A percentile compares a stretch with the other conserved stretches of the same genome.
phyloP scores from a whole-genome alignment of 2,888 invertebrate genomes.

The Operophtera brumata region DNA sequence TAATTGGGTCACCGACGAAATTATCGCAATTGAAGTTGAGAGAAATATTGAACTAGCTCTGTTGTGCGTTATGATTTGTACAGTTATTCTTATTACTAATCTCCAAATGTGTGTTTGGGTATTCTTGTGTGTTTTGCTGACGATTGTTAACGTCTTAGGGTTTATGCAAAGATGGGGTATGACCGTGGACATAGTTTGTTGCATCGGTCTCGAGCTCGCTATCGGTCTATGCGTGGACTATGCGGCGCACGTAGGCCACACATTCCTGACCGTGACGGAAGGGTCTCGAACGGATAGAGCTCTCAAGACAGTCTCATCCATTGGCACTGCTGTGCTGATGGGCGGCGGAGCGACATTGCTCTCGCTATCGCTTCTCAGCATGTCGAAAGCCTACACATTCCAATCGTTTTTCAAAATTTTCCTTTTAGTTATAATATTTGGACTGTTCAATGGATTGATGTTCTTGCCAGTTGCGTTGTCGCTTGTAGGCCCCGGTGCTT shows the following conservation, averaged over 20 bases:
- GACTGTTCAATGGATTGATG: conserved; percentile 88
- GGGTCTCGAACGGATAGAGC: conserved; percentile 80
- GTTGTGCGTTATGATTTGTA: conserved; percentile 89
- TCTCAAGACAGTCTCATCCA: conserved; percentile 84
- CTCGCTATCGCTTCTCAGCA: conserved; percentile 84
- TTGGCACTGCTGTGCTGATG: conserved; percentile 88
- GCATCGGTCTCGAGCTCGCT: conserved; percentile 89
- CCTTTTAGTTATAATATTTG: conserved; percentile 87
- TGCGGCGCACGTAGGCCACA: conserved; percentile 90
- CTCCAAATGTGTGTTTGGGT: conserved; percentile 89
- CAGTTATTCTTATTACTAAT: conserved; percentile 87
- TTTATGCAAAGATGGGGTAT: conserved; percentile 91
- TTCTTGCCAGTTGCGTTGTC: conserved; percentile 88
- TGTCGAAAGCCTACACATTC: conserved; percentile 88
- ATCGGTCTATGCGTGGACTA: conserved; percentile 92
- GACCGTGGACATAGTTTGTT: conserved; percentile 90
- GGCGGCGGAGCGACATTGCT: conserved; percentile 90
- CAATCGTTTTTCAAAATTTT: conserved; percentile 89
- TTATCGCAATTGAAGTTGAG: conserved; percentile 87
- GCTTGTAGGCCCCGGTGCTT: conserved; percentile 84
- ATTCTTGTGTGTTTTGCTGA: conserved; percentile 86
- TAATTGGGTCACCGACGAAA: conserved; percentile 89
- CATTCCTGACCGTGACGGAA: conserved; percentile 84
- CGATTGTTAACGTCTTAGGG: conserved; percentile 87
- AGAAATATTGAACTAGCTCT: conserved; percentile 88